These are phyloP conservation scores for Drosophila rubida DNA, from an alignment of 2,888 invertebrate species.

Conservation along the genomic window DNA sequence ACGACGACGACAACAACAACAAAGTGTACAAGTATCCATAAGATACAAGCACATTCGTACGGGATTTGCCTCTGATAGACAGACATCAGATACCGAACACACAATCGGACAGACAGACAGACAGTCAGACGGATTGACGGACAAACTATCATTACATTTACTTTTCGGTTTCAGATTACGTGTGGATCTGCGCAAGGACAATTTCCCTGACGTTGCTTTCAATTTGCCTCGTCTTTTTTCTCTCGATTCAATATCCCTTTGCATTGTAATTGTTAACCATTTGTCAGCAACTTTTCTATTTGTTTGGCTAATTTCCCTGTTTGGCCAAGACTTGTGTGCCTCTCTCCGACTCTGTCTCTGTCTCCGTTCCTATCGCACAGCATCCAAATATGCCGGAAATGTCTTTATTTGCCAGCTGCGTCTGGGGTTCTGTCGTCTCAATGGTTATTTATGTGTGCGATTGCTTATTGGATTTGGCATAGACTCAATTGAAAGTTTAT, in stretches of 20 bases:
- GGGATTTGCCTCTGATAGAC: constrained; percentile 12
- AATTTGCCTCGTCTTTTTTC: constrained; percentile 33
- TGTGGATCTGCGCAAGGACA: constrained; percentile 45
- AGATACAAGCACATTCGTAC: constrained; percentile 18
- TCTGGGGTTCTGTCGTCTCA: constrained; percentile 38
- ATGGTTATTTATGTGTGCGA: constrained; percentile 56
- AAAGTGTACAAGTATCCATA: constrained; percentile 12
- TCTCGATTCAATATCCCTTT: constrained; percentile 40
- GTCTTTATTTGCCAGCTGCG: constrained; percentile 69
- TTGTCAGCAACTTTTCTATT: constrained; percentile 76
- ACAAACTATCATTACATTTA: constrained; percentile 58
- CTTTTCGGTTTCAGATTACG: constrained; percentile 47
- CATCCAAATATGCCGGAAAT: constrained; percentile 67
- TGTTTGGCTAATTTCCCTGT: constrained; percentile 61
- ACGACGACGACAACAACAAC: too few species aligned
- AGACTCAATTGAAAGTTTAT: constrained; percentile 60
- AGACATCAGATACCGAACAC: constrained; percentile 33
- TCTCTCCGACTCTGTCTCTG: background rate
- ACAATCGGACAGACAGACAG: background rate
- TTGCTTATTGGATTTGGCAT: constrained; percentile 63
- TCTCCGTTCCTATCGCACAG: constrained; percentile 6
- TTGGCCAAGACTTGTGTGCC: constrained; percentile 11
- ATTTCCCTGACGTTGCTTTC: constrained; percentile 31
- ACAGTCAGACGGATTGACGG: constrained; percentile 1
- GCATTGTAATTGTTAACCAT: constrained; percentile 76